Conservation (phyloP, 2,797 vertebrate genomes). For the Rhynchotus rufescens region DNA sequence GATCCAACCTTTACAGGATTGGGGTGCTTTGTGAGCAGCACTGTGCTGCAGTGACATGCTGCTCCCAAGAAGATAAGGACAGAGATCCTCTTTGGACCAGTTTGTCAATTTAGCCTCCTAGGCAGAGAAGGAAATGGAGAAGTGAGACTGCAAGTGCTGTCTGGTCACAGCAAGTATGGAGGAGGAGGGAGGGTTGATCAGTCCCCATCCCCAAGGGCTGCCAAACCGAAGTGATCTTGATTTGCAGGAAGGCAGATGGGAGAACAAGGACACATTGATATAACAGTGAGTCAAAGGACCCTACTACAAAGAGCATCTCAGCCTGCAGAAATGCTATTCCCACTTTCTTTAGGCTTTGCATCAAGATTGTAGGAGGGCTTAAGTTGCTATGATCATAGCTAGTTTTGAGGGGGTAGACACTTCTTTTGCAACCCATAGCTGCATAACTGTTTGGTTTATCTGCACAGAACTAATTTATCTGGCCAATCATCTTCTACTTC, state of each 20-base stretch:
- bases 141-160: neutral
- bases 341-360: neutral
- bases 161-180: neutral
- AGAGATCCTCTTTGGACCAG: neutral
- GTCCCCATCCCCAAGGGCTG: neutral
- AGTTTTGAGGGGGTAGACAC: neutral
- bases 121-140: neutral
- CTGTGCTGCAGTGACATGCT: neutral
- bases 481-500: neutral
- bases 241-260: neutral
- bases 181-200: neutral
- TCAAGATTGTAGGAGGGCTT: neutral
- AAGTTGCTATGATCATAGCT: neutral
- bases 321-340: neutral
- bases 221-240: neutral
- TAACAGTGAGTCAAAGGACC: neutral
- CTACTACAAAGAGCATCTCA: neutral
- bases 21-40: neutral
- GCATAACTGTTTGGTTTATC: neutral
- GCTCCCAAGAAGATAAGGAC: neutral
- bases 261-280: accelerated
- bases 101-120: neutral
- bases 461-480: neutral
- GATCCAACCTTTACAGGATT: neutral
- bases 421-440: neutral